Evolutionary conservation across 2,888 invertebrate genomes (phyloP).

Genomic region (Phalera bucephala): DNA sequence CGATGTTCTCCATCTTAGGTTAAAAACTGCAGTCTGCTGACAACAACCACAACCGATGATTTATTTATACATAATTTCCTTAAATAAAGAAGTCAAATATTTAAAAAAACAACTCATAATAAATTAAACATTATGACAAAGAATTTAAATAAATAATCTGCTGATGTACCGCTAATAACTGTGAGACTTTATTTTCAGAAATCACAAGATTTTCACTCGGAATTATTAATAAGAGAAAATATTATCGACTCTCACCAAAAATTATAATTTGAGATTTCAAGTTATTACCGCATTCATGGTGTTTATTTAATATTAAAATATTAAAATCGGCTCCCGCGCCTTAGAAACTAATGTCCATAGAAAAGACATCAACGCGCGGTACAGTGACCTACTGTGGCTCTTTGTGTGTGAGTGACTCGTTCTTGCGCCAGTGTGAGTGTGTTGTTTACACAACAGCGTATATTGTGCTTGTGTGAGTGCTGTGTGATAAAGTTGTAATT

Average conservation of each 20-base stretch:
- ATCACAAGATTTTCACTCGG: background rate
- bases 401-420: slow-evolving; percentile 16
- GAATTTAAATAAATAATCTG: too few relatives aligned
- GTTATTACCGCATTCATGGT: slow-evolving; percentile 8
- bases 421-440: slow-evolving; percentile 3
- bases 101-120: too few relatives aligned
- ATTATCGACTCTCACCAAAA: slow-evolving; percentile 1
- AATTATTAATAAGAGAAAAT: slow-evolving; percentile 9
- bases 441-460: slow-evolving; percentile 1
- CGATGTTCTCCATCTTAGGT: too few relatives aligned
- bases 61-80: too few relatives aligned
- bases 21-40: too few relatives aligned
- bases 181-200: background rate
- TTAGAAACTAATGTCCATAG: slow-evolving; percentile 30
- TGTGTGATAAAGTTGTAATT: slow-evolving; percentile 26
- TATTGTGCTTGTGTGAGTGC: slow-evolving; percentile 5
- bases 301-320: background rate
- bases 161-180: too few relatives aligned
- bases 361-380: slow-evolving; percentile 59
- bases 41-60: too few relatives aligned
- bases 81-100: too few relatives aligned
- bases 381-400: slow-evolving; percentile 48
- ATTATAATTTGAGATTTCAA: slow-evolving; percentile 6
- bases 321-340: slow-evolving; percentile 11
- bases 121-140: too few relatives aligned